These are phyloP conservation scores for Halesus radiatus DNA, from an alignment of 1,140 invertebrate species.

Conservation along the genomic window DNA sequence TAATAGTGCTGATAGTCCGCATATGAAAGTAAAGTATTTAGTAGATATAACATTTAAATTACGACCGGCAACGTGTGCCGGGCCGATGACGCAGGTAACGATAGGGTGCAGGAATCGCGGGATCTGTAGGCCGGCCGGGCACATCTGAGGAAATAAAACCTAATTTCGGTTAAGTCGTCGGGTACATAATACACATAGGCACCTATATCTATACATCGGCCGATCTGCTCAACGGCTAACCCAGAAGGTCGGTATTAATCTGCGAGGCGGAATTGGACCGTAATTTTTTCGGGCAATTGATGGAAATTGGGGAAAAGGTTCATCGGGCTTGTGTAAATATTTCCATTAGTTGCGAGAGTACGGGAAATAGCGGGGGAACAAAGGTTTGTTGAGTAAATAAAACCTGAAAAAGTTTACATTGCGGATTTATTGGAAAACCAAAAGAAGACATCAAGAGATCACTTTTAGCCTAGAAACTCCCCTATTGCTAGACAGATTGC, in stretches of 20 bases:
- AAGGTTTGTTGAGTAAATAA: slow-evolving; percentile 24
- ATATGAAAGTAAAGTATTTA: background rate
- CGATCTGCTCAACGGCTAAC: slow-evolving; percentile 16
- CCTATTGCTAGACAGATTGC: too few relatives aligned
- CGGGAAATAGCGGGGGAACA: slow-evolving; percentile 2
- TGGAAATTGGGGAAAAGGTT: slow-evolving; percentile 40
- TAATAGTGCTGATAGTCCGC: background rate
- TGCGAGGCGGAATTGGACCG: slow-evolving; percentile 27
- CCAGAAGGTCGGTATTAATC: slow-evolving; percentile 33
- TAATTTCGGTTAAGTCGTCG: background rate
- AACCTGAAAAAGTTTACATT: background rate
- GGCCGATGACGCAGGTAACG: slow-evolving; percentile 14
- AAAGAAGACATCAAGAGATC: background rate
- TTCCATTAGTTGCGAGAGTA: background rate
- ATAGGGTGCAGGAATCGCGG: background rate
- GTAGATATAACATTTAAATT: background rate
- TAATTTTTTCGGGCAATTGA: slow-evolving; percentile 40
- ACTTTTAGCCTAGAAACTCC: background rate
- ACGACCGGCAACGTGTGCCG: background rate
- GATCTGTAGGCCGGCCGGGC: background rate
- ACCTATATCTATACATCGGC: background rate
- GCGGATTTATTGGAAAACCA: slow-evolving; percentile 4
- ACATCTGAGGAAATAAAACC: slow-evolving; percentile 17
- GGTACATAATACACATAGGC: too few relatives aligned
- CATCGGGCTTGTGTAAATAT: slow-evolving; percentile 35